Evolutionary conservation across 2,113 vertebrate genomes (phyloP), one percentile per base, ranked within the genome.

Genomic region (Polypterus senegalus): DNA sequence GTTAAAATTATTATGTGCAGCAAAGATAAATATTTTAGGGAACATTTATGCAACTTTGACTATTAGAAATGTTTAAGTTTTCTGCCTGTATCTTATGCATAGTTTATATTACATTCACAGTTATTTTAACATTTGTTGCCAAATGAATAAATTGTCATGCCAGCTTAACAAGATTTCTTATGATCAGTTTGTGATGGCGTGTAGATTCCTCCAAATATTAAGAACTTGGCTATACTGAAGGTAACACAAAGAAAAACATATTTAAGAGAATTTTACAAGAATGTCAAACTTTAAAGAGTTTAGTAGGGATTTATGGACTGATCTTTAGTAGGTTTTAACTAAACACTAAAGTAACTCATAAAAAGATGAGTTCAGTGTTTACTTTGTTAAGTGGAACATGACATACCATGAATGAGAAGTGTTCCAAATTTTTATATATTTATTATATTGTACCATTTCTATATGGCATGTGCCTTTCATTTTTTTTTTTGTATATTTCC

Each of bases 1-100:
- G 27, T 27, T 27, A 27, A 27, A 27, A 27, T 27, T 27, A 27
- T 27, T 27, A 27, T 27, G 27, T 27, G 27, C 27, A 27, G 27
- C 27, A 27, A 27, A 27, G 27, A 27, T 1, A 27, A 27, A 27
- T 27, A 27, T 27, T 27, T 27, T 27, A 27, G 27, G 27, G 27
- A 27, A 27, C 27, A 27, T 27, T 27, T 27, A 27, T 27, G 27
- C 27, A 27, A 27, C 27, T 27, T 27, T 27, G 27, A 27, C 27
- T 27, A 53, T 61, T 61, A 56, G 43, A 9, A n/a, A 11, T 27
- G 57, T 46, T 44, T 61, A 57, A 56, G 48, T 6, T 55, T 57
- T 61, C 63, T 66, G 69, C 66, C 72, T 73, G 72, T 61, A 61
- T 60, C 66, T 68, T 71, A 71, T 69, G 66, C 65, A 60, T 10